phyloP scores from a whole-genome alignment of 2,888 invertebrate species.

The Achlya flavicornis region DNA sequence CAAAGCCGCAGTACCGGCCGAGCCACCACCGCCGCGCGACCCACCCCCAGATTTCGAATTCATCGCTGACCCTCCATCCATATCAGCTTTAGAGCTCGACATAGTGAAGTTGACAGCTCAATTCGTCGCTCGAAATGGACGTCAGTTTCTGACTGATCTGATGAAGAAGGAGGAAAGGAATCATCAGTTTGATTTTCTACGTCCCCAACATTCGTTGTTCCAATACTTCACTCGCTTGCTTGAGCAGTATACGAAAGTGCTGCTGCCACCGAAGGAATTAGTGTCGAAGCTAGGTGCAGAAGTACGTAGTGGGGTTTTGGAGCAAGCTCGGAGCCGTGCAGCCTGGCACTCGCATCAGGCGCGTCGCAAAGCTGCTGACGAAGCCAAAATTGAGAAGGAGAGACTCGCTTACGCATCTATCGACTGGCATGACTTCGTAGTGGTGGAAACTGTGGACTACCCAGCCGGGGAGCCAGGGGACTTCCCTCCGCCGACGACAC shows the following conservation, averaged over 20 bases:
- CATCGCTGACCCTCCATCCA: conserved; percentile 98
- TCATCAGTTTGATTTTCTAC: conserved; percentile 98
- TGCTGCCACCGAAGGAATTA: conserved; percentile 97
- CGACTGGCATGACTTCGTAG: conserved; percentile 99
- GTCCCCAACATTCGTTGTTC: conserved; percentile 99
- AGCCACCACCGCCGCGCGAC: conserved; percentile 95
- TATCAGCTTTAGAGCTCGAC: conserved; percentile 98
- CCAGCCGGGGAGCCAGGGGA: conserved; percentile 97
- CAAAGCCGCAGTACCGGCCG: conserved; percentile 93
- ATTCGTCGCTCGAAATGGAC: conserved; percentile 99
- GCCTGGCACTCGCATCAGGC: conserved; percentile 99
- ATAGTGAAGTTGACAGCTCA: conserved; percentile 99
- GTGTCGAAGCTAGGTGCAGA: conserved; percentile 91
- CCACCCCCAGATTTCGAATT: conserved; percentile 97
- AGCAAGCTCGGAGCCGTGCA: conserved; percentile 96
- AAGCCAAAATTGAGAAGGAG: conserved; percentile 97
- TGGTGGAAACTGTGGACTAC: conserved; percentile 99
- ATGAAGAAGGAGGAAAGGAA: conserved; percentile 99
- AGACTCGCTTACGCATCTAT: conserved; percentile 98
- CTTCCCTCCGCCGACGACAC: conserved; percentile 98
- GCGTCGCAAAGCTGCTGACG: conserved; percentile 95
- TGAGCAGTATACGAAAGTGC: conserved; percentile 98
- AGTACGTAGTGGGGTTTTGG: conserved; percentile 87
- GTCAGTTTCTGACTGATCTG: conserved; percentile 98
- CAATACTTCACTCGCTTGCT: conserved; percentile 98